Base-by-base conservation (phyloP, 2,797 vertebrate genomes). In the Chiloscyllium punctatum region DNA sequence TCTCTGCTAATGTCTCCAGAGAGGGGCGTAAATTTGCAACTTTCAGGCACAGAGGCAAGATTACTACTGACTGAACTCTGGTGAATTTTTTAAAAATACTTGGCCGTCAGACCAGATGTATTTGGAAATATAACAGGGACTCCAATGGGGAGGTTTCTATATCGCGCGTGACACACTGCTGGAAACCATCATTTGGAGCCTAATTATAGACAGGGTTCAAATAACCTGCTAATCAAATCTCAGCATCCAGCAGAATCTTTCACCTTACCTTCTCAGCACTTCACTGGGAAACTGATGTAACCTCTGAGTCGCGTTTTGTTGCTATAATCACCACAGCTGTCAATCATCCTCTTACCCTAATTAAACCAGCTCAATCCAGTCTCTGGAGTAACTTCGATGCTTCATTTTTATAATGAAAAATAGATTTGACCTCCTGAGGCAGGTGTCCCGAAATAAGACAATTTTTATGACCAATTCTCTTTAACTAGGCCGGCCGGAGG, bases 281-380 rank as follows among this genome's bases (percentile, higher is more conserved):
- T 69, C 9, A 42, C 90, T 92, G 66, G 62, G 53, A 66, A 53
- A 30, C 87, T 62, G 87, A 66, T 68, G 21, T 66, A 37, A 69
- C 66, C 66, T 37, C n/a, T 92, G 23, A 42, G 66, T 69, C 37
- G 33, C n/a, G 25, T 92, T 69, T 42, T 92, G 90, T 92, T 92
- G 90, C n/a, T 42, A 42, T 92, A 23, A 68, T 42, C n/a, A 69
- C 66, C n/a, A 69, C n/a, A 42, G 21, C n/a, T 9, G 62, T 23
- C 66, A 69, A 92, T 69, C 90, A 92, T 92, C 23, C n/a, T 42
- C n/a, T 68, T 69, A 37, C 66, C 90, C n/a, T 68, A 92, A 92
- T 69, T 92, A 92, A 69, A 92, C n/a, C 90, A 92, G 37, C 37
- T 68, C 25, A 69, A 92, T 69, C n/a, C 37, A 25, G 90, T 68